Conservation (phyloP, 1,140 invertebrate genomes). For the Trichogramma pretiosum region DNA sequence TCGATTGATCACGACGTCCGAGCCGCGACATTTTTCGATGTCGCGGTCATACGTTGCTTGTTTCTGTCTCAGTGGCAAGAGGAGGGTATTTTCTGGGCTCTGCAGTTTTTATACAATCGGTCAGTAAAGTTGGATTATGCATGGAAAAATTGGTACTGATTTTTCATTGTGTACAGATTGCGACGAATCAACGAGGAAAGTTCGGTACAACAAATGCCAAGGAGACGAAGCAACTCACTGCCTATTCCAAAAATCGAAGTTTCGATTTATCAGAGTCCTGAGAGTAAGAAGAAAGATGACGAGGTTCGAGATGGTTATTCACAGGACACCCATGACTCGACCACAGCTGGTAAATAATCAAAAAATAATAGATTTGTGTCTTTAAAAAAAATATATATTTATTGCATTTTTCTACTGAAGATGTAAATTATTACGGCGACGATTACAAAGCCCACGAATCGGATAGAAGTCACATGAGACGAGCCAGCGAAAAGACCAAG, state of each 20-base stretch:
- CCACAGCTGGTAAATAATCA: too few relatives aligned
- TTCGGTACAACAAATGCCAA: slow-evolving; percentile 61
- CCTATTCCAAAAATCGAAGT: slow-evolving; percentile 90
- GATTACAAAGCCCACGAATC: slow-evolving; percentile 44
- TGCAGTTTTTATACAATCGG: slow-evolving; percentile 88
- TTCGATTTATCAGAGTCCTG: slow-evolving; percentile 69
- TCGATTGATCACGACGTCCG: slow-evolving; percentile 52
- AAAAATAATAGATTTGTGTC: too few relatives aligned
- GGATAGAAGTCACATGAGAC: slow-evolving; percentile 53
- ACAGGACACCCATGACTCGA: slow-evolving; percentile 57
- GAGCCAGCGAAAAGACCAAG: slow-evolving; percentile 72
- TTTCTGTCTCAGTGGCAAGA: slow-evolving; percentile 96
- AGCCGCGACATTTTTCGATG: slow-evolving; percentile 91
- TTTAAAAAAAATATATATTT: too few relatives aligned
- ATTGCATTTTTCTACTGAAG: too few relatives aligned
- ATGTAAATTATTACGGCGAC: slow-evolving; percentile 10
- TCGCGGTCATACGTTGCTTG: slow-evolving; percentile 90
- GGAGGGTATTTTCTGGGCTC: slow-evolving; percentile 94
- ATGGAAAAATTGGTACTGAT: background rate
- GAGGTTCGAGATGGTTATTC: slow-evolving; percentile 62
- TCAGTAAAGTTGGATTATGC: slow-evolving; percentile 38
- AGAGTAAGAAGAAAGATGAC: slow-evolving; percentile 57
- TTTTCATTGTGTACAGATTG: slow-evolving; percentile 50
- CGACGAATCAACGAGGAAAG: slow-evolving; percentile 73
- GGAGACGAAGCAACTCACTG: slow-evolving; percentile 81